Conservation (phyloP, 2,888 invertebrate species). For the Netelia virgata region DNA sequence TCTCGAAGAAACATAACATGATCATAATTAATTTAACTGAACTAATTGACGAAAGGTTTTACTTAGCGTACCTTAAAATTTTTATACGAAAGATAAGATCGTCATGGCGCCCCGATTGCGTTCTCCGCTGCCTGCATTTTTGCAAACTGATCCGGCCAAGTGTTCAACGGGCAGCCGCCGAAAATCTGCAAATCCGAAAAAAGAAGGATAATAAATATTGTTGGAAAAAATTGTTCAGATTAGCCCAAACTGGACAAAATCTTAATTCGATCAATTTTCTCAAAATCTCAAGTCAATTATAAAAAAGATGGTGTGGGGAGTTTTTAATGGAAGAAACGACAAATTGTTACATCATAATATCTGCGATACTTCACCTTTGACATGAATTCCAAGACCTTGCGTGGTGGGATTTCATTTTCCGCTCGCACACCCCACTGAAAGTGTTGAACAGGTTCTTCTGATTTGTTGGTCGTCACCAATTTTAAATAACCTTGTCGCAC, state of each 20-base stretch:
- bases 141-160: conserved; percentile 75
- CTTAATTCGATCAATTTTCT: neutral
- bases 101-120: neutral
- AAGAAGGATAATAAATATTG: neutral
- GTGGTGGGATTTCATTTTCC: conserved; percentile 85
- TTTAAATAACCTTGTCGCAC: conserved; percentile 78
- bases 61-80: neutral
- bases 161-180: conserved; percentile 67
- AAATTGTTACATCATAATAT: conserved; percentile 15
- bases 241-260: neutral
- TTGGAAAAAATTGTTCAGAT: neutral
- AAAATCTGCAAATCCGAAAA: conserved; percentile 73
- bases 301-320: conserved; percentile 26
- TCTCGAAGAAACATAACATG: neutral
- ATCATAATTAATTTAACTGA: neutral
- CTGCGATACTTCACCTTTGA: conserved; percentile 83
- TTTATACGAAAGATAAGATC: neutral
- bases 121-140: conserved; percentile 62
- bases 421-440: conserved; percentile 87
- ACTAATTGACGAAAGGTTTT: conserved; percentile 11
- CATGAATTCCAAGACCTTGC: conserved; percentile 86
- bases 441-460: conserved; percentile 81
- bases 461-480: conserved; percentile 79
- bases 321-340: conserved; percentile 26
- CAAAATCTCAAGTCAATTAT: neutral